These are phyloP conservation scores for Strongylocentrotus purpuratus DNA, from an alignment of 35 echinoderm and acorn worm species.

Conservation along the genomic window DNA sequence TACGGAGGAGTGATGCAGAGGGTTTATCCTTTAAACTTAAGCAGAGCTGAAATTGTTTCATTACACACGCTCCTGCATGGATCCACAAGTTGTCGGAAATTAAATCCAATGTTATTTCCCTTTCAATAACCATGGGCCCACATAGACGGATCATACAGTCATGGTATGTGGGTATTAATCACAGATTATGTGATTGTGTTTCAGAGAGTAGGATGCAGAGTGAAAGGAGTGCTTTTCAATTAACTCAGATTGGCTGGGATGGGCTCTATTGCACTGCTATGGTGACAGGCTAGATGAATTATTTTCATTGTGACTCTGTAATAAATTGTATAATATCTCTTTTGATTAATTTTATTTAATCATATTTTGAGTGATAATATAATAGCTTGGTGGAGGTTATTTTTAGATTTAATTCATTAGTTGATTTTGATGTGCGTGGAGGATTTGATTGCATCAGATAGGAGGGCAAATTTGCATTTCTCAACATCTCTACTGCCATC, in stretches of 20 bases:
- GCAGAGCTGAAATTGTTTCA: background rate
- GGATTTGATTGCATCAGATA: background rate
- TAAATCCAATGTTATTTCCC: background rate
- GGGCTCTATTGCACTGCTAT: background rate
- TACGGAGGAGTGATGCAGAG: background rate
- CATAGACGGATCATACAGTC: background rate
- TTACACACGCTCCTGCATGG: background rate
- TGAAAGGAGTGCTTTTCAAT: background rate
- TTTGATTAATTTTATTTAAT: background rate
- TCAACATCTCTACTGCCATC: too few species aligned
- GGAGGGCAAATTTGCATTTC: too few species aligned
- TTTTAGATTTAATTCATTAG: background rate
- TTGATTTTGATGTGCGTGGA: background rate
- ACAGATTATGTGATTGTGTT: background rate
- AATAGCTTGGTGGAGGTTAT: background rate
- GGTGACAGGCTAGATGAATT: background rate
- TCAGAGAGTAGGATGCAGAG: background rate
- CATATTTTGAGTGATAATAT: background rate
- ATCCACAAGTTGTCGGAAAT: background rate
- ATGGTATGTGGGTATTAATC: background rate
- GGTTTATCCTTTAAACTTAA: background rate
- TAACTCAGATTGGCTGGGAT: background rate
- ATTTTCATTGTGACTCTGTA: background rate
- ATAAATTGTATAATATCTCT: background rate
- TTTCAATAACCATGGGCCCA: background rate